These are phyloP conservation scores for Hemitrygon akajei DNA, from an alignment of 2,797 vertebrate genomes.

Conservation along the genomic window DNA sequence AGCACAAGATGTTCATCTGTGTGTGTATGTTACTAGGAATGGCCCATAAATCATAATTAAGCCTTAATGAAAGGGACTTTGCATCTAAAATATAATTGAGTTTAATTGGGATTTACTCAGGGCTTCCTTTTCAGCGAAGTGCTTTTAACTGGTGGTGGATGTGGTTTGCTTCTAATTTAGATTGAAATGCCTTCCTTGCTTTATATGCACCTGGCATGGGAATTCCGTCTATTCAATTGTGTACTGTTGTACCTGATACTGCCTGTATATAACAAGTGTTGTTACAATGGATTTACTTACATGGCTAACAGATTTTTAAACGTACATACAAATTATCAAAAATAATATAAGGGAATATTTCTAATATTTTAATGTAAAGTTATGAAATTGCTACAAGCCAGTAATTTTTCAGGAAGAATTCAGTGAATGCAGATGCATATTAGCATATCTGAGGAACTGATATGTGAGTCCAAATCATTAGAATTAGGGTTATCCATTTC, in stretches of 20 bases:
- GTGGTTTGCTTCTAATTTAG: neutral
- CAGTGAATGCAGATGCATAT: neutral
- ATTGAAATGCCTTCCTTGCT: neutral
- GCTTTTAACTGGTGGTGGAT: neutral
- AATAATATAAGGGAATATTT: neutral
- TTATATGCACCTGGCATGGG: neutral
- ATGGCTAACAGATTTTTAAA: too few relatives aligned
- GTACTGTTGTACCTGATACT: neutral
- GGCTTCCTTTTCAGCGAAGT: neutral
- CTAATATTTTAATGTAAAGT: slow-evolving; percentile 2
- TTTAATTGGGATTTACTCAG: too few relatives aligned
- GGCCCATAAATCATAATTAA: neutral
- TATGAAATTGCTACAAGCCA: neutral
- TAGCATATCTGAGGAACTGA: neutral
- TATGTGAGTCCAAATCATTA: neutral
- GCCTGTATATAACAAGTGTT: neutral
- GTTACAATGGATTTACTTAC: neutral
- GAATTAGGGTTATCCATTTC: neutral
- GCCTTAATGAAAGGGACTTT: neutral
- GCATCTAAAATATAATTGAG: neutral
- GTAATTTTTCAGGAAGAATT: neutral
- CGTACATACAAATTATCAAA: neutral
- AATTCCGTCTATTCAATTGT: neutral
- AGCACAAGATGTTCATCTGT: too few relatives aligned
- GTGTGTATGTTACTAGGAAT: too few relatives aligned